These are phyloP conservation scores for Zelleria hepariella DNA, from an alignment of 2,888 invertebrate genomes.

Conservation along the genomic window DNA sequence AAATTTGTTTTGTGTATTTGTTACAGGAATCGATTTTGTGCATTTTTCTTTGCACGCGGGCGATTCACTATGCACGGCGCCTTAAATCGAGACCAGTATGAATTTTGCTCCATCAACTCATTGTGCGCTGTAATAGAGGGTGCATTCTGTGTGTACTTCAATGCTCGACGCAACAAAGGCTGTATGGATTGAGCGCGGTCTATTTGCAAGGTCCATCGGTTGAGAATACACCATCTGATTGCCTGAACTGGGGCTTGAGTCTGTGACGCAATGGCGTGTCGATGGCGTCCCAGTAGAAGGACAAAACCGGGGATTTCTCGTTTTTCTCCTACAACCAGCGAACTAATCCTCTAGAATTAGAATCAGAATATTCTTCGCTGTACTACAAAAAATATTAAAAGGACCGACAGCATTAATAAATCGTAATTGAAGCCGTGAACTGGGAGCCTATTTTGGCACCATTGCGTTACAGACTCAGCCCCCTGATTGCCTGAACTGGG, in stretches of 20 bases:
- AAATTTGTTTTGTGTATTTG: too few species aligned
- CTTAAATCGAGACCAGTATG: neutral
- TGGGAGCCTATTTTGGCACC: too few species aligned
- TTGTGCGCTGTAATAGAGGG: neutral
- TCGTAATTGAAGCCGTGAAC: too few species aligned
- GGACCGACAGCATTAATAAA: too few species aligned
- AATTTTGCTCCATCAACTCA: neutral
- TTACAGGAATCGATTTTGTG: too few species aligned
- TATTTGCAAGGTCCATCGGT: neutral
- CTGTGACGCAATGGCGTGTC: neutral
- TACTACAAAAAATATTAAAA: too few species aligned
- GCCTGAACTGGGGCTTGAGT: neutral
- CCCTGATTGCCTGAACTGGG: too few species aligned
- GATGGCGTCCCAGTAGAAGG: neutral
- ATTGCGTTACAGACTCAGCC: too few species aligned
- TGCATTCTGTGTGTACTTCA: neutral
- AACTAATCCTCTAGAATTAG: too few species aligned
- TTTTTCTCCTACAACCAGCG: neutral
- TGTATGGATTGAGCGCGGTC: neutral
- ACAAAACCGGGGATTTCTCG: neutral
- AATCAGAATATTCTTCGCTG: too few species aligned
- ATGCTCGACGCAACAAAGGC: neutral
- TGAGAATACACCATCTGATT: neutral
- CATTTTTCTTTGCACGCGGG: too few species aligned
- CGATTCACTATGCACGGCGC: too few species aligned